These are phyloP conservation scores for Dryomyza anilis DNA, from an alignment of 2,888 invertebrate genomes.

Conservation along the genomic window DNA sequence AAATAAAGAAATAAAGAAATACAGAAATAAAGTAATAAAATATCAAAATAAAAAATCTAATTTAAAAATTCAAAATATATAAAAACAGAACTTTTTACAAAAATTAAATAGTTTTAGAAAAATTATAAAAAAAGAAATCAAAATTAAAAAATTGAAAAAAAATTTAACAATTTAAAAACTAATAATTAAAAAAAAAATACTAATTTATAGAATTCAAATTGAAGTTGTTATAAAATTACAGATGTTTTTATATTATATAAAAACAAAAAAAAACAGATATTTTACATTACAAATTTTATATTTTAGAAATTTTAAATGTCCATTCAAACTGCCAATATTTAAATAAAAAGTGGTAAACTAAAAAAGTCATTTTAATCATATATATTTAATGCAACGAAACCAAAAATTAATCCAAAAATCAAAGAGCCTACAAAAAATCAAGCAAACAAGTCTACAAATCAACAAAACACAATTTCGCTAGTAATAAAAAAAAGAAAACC, in stretches of 20 bases:
- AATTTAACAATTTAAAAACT: not conserved
- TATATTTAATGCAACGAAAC: conserved; percentile 31
- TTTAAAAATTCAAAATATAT: conserved; percentile 20
- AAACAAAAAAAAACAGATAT: too few species aligned
- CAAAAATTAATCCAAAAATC: conserved; percentile 34
- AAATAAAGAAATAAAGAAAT: too few species aligned
- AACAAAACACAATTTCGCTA: too few species aligned
- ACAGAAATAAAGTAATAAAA: not conserved
- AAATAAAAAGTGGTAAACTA: not conserved
- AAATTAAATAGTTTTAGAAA: not conserved
- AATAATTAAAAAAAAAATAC: not conserved
- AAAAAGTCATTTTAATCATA: not conserved
- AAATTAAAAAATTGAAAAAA: not conserved
- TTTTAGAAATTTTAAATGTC: too few species aligned
- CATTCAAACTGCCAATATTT: too few species aligned
- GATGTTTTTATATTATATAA: too few species aligned
- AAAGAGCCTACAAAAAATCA: conserved; percentile 23
- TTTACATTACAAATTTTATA: too few species aligned
- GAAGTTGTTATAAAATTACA: too few species aligned
- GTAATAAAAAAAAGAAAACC: conserved; percentile 33
- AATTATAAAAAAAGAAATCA: not conserved
- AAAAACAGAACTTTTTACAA: conserved; percentile 22
- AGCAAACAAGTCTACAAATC: too few species aligned
- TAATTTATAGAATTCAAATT: too few species aligned
- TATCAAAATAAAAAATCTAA: too few species aligned